Conservation (phyloP, 2,888 invertebrate species). For the Scaptomyza cyrtandrae region DNA sequence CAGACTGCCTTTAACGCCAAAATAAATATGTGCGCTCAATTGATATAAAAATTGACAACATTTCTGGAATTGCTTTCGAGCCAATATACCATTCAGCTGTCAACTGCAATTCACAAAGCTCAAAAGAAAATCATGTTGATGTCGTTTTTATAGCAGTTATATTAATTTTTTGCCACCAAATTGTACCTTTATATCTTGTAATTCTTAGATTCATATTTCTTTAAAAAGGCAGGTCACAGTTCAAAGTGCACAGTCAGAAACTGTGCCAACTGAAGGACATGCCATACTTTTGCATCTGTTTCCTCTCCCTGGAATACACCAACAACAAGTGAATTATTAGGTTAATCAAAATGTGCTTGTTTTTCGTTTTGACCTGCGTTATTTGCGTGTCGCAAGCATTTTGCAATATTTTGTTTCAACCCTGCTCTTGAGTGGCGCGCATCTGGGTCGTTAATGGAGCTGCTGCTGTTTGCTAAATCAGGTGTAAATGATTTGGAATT, state of each 20-base stretch:
- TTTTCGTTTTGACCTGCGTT: conserved; percentile 46
- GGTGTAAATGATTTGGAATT: conserved; percentile 72
- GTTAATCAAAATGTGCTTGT: conserved; percentile 77
- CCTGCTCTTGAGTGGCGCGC: not conserved
- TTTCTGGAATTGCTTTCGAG: not conserved
- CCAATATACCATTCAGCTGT: conserved; percentile 1
- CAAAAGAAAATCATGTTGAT: conserved; percentile 7
- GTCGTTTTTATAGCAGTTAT: not conserved
- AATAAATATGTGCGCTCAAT: not conserved
- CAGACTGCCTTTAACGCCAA: not conserved
- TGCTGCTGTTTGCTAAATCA: conserved; percentile 53
- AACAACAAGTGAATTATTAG: conserved; percentile 56
- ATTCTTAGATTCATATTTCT: not conserved
- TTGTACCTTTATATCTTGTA: no score
- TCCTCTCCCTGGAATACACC: conserved; percentile 32
- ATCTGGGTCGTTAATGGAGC: conserved; percentile 7
- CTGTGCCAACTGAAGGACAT: conserved; percentile 36
- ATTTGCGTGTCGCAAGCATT: conserved; percentile 59
- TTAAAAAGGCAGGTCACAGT: not conserved
- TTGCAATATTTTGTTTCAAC: conserved; percentile 57
- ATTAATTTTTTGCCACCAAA: no score
- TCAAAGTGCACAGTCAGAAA: not conserved
- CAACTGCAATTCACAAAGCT: not conserved
- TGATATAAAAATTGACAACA: conserved; percentile 1
- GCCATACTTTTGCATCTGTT: conserved; percentile 48